These are phyloP conservation scores for Engystomops pustulosus DNA, from an alignment of 2,113 vertebrate species.

Conservation along the genomic window DNA sequence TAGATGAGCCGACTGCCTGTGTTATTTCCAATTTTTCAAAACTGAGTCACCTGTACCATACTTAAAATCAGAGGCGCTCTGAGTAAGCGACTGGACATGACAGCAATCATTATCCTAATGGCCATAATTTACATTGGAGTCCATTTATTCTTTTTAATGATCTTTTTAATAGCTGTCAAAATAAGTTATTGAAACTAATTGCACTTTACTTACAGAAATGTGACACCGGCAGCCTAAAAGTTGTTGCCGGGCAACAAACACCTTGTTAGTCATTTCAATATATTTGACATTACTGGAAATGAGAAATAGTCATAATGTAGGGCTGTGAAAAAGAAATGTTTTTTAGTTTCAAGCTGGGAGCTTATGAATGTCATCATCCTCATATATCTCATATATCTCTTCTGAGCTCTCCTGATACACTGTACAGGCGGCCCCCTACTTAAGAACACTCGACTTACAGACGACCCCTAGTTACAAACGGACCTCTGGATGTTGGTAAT, in stretches of 20 bases:
- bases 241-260: slow-evolving; percentile 9
- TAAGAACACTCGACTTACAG: no score
- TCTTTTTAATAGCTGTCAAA: neutral
- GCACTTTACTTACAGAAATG: neutral
- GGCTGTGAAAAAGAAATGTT: no score
- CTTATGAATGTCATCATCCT: no score
- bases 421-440: no score
- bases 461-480: no score
- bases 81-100: neutral
- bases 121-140: neutral
- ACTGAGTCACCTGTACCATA: neutral
- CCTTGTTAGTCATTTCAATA: neutral
- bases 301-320: neutral
- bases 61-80: neutral
- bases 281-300: neutral
- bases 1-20: no score
- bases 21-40: no score
- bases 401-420: no score
- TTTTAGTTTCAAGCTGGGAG: no score
- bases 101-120: neutral
- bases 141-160: neutral
- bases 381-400: no score
- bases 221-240: neutral
- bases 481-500: no score
- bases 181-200: slow-evolving; percentile 5